Percentiles rank a stretch among this genome's conserved stretches.
Evolutionary conservation across 53 echinoderm and acorn worm species (phyloP).

Genomic region (Actinopyga echinites): DNA sequence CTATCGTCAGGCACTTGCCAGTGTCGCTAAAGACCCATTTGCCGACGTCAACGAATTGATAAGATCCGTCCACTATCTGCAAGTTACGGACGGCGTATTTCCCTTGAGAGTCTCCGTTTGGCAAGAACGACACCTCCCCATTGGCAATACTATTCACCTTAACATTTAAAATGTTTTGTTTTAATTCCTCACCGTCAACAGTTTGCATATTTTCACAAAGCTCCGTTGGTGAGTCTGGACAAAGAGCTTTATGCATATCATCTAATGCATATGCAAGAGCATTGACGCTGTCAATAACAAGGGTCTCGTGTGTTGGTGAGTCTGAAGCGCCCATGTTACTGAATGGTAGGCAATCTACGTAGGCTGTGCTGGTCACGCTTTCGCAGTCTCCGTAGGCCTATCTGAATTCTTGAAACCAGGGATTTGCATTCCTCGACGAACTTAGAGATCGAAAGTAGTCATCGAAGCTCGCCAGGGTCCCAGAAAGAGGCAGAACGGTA

Average conservation of each 20-base stretch:
- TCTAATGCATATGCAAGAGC: conserved; percentile 81
- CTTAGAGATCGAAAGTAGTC: conserved; percentile 68
- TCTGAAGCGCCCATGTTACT: conserved; percentile 51
- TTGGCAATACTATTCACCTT: conserved; percentile 68
- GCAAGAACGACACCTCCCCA: conserved; percentile 65
- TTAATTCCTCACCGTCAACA: conserved; percentile 52
- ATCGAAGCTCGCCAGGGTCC: conserved; percentile 58
- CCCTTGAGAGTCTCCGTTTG: conserved; percentile 71
- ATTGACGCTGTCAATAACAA: conserved; percentile 89
- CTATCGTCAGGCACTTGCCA: conserved; percentile 30
- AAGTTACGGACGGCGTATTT: conserved; percentile 75
- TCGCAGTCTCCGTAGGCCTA: conserved; percentile 57
- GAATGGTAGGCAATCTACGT: conserved; percentile 18
- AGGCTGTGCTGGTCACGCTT: not conserved
- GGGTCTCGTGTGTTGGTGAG: conserved; percentile 69
- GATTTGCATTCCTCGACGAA: conserved; percentile 55
- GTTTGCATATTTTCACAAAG: conserved; percentile 62
- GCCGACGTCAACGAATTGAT: conserved; percentile 67
- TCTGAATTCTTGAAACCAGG: conserved; percentile 77
- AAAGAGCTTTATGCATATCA: conserved; percentile 59
- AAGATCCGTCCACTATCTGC: conserved; percentile 54
- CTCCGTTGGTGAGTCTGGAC: conserved; percentile 35
- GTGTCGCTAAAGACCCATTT: conserved; percentile 60
- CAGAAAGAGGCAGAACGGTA: conserved; percentile 72
- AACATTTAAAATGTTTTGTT: conserved; percentile 53